Base-by-base conservation (phyloP, 2,113 vertebrate genomes). In the Thunnus maccoyii region DNA sequence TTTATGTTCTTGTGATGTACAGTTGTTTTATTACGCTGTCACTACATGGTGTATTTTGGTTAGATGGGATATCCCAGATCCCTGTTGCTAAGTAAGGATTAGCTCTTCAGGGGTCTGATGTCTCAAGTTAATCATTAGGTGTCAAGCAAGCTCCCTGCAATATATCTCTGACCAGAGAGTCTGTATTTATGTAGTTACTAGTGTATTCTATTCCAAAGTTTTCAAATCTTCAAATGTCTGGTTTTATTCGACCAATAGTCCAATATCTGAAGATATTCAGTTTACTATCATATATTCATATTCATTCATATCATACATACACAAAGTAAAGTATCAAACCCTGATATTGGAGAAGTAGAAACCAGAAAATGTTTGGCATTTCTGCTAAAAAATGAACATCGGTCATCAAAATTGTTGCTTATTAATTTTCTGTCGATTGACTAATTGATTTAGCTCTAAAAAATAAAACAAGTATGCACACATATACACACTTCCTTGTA, bases 11-110 rank as follows among this genome's bases (percentile, higher is more conserved):
- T 25, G 27, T 64, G 25, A 64, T 60, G 15, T 32, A 22, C 27
- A 46, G 47, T 30, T 65, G 41, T 62, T 71, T 52, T 16, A 58
- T 66, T 64, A 27, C 55, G 17, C 47, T 47, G 51, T 56, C 52
- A 57, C 50, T 44, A 61, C 75, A 62, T 50, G 27, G n/a, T 51
- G 14, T 55, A 20, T 76, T 76, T 66, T 55, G 13, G 18, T 50
- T 44, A 27, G 62, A 55, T 67, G 50, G 80, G 86, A 85, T 67
- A 77, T 76, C 76, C 83, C 70, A 77, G 73, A 80, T 82, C 76
- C 76, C 60, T 50, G 52, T 74, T 73, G 81, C 60, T 73, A 80
- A 70, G 6, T 47, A 32, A 44, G 68, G 64, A 81, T 83, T 75
- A 67, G 72, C 58, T 47, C 82, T 73, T 69, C 47, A 11, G 58